Evolutionary conservation across 2,888 invertebrate species (phyloP), one percentile per base, ranked within the genome.

Genomic region (Limenitis camilla): DNA sequence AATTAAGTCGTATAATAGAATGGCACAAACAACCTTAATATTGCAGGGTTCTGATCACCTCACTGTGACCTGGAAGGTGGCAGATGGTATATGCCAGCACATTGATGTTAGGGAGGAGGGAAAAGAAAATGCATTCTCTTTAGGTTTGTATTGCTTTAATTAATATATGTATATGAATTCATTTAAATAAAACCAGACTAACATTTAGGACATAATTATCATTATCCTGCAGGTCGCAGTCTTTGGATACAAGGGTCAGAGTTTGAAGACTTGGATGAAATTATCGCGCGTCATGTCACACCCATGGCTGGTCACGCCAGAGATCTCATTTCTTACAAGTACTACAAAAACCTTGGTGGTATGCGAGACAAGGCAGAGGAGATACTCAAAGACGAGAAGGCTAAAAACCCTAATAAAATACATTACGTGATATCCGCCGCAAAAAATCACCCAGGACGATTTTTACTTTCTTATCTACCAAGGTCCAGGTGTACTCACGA

Each of bases 261-360:
- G 71, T 99, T 97, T 78, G 99, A 99, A 85, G 99, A 99, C 82
- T 87, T 99, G 32, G 99, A 99, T 79, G 99, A 99, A 92, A 99
- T 99, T 55, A 96, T 99, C 50, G 98, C 99, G 0, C 91, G 99
- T 8, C 92, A 97, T 81, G 93, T 99, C 5, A 97, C 96, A 55
- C 99, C 99, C 0, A 98, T 99, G 98, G 98, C 98, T 0, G 91
- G 94, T 0, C 94, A 93, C 70, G 97, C 96, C 0, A 90, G 97
- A 3, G 99, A 99, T 72, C 88, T 99, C 36, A 84, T 97, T 47
- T 91, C 92, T 38, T 98, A 97, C 82, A 97, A 97, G 71, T 98
- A 98, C 78, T 98, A 94, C 80, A 91, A 92, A 61, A 56, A 59
- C 5, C 91, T 93, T 30, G 90, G 92, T 46, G 96, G 96, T 1